A percentile compares a stretch with the other conserved stretches of the same genome.
These are phyloP conservation scores for Ceyx melanurus DNA, from an alignment of 2,113 vertebrate species.

Conservation along the genomic window DNA sequence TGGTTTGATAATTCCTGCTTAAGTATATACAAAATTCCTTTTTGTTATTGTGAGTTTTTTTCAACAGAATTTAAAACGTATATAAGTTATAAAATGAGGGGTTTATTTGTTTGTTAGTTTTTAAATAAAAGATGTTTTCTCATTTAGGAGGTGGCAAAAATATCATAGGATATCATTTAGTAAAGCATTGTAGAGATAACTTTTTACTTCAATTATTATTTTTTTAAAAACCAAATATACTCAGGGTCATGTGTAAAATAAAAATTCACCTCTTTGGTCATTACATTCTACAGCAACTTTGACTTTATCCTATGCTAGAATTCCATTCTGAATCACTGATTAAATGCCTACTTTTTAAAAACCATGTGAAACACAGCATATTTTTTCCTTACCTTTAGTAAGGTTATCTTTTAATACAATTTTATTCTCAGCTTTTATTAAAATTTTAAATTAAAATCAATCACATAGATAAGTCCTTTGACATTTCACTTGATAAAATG, in stretches of 20 bases:
- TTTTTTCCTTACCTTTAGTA: not conserved
- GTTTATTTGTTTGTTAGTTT: too few species aligned
- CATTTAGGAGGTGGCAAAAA: not conserved
- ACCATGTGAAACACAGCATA: not conserved
- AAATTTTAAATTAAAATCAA: not conserved
- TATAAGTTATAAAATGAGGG: not conserved
- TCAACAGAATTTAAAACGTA: not conserved
- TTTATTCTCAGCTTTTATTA: not conserved
- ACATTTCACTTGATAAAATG: slow-evolving; percentile 19
- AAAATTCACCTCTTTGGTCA: not conserved
- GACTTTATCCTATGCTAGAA: not conserved
- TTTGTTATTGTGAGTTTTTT: not conserved
- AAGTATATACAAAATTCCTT: not conserved
- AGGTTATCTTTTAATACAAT: not conserved
- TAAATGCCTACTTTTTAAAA: not conserved
- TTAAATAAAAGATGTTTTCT: not conserved
- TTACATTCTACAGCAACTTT: not conserved
- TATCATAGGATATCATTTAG: not conserved
- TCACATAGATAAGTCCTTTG: not conserved
- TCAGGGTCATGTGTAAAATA: not conserved
- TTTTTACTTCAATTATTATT: not conserved
- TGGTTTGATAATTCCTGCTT: not conserved
- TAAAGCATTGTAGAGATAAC: not conserved
- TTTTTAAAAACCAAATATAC: not conserved
- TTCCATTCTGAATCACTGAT: not conserved